Evolutionary conservation across 2,888 invertebrate species (phyloP).

Genomic region (Torymus auratus): DNA sequence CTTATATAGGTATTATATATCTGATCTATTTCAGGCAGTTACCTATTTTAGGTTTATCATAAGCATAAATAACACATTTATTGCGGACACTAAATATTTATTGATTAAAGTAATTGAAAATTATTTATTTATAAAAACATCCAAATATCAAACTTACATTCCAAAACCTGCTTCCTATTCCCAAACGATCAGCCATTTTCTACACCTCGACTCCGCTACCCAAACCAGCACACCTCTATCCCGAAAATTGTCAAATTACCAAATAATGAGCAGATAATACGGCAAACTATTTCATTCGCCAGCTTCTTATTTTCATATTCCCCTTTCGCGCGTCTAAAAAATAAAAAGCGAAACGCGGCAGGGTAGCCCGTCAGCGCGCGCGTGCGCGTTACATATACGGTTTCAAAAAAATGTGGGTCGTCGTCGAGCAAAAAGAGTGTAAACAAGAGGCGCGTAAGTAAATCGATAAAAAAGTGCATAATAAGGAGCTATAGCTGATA

Average conservation of each 20-base stretch:
- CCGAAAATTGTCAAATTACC: background rate
- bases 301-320: conserved; percentile 44
- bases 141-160: no score
- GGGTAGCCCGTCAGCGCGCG: background rate
- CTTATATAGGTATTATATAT: no score
- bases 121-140: no score
- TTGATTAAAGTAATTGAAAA: no score
- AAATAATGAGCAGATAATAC: conserved; percentile 52
- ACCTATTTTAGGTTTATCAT: no score
- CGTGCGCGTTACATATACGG: conserved; percentile 4
- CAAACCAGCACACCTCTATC: no score
- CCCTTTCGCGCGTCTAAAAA: conserved; percentile 9
- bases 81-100: no score
- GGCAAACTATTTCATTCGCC: conserved; percentile 57
- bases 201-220: no score
- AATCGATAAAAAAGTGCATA: conserved; percentile 44
- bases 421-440: conserved; percentile 41
- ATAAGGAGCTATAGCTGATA: conserved; percentile 44
- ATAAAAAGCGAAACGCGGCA: background rate
- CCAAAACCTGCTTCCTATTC: no score
- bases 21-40: no score
- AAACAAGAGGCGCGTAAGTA: conserved; percentile 48
- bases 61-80: no score
- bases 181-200: no score
- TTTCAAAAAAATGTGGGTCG: conserved; percentile 37